Conservation (phyloP, 2,113 vertebrate genomes). For the Gymnogyps californianus region DNA sequence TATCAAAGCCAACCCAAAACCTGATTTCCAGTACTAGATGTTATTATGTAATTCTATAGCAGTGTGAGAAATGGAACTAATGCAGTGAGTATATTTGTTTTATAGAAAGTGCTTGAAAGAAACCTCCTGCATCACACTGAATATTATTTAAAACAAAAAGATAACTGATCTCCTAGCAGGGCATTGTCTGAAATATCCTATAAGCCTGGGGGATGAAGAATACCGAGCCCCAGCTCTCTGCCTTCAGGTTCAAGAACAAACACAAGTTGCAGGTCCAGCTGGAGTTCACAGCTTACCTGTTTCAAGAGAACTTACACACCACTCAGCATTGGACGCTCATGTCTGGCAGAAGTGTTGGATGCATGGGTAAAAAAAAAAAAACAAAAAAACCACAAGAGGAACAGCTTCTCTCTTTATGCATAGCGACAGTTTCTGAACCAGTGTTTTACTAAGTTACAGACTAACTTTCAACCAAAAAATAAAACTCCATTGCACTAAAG, state of each 20-base stretch:
- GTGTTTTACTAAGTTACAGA: no score
- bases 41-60: constrained; percentile 64
- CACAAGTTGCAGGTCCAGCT: not conserved
- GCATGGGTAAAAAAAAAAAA: not conserved
- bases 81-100: constrained; percentile 45
- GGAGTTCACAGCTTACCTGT: constrained; percentile 43
- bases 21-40: constrained; percentile 68
- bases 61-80: constrained; percentile 56
- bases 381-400: no score
- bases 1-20: constrained; percentile 67
- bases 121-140: constrained; percentile 46
- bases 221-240: not conserved
- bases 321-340: not conserved
- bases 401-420: no score
- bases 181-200: constrained; percentile 20
- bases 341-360: constrained; percentile 36
- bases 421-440: no score
- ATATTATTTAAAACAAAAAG: constrained; percentile 14
- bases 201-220: not conserved
- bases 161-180: constrained; percentile 11
- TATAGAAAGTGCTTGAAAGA: constrained; percentile 69
- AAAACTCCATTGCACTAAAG: no score
- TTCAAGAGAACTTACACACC: not conserved
- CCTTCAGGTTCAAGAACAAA: not conserved
- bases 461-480: no score